phyloP scores from a whole-genome alignment of 2,888 invertebrate genomes.

The Stenodera caucasica region DNA sequence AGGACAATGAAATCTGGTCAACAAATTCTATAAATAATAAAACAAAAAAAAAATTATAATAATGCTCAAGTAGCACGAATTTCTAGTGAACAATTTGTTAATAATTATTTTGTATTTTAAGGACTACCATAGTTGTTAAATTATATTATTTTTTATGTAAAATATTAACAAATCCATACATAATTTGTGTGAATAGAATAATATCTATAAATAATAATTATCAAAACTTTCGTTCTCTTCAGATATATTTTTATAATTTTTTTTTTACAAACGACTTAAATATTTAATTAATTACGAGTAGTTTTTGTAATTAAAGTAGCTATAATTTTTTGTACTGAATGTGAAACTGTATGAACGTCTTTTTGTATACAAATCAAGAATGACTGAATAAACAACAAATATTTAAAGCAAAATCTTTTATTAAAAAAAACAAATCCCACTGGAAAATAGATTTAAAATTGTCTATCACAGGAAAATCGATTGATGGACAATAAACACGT shows the following conservation, averaged over 20 bases:
- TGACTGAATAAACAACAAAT: constrained; percentile 4
- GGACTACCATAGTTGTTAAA: constrained; percentile 31
- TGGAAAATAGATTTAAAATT: not conserved
- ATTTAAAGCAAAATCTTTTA: constrained; percentile 4
- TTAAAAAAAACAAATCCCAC: not conserved
- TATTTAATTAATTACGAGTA: constrained; percentile 21
- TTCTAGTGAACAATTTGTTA: constrained; percentile 40
- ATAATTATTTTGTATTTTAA: constrained; percentile 24
- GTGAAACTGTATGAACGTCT: not conserved
- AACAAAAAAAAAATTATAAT: not conserved
- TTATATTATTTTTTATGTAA: constrained; percentile 29
- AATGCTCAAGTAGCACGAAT: constrained; percentile 42
- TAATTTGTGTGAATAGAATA: constrained; percentile 25
- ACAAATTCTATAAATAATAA: constrained; percentile 19
- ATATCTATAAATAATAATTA: constrained; percentile 19
- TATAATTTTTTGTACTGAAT: constrained; percentile 9
- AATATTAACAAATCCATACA: constrained; percentile 28
- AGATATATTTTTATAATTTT: constrained; percentile 15
- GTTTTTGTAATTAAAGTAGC: constrained; percentile 28
- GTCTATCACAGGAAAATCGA: not conserved
- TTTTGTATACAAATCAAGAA: constrained; percentile 1
- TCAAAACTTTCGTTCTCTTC: constrained; percentile 21
- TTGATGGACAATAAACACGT: not conserved
- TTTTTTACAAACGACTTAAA: constrained; percentile 23
- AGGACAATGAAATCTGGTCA: constrained; percentile 68